phyloP scores from a whole-genome alignment of 2,797 vertebrate genomes.

The Argentina silus region DNA sequence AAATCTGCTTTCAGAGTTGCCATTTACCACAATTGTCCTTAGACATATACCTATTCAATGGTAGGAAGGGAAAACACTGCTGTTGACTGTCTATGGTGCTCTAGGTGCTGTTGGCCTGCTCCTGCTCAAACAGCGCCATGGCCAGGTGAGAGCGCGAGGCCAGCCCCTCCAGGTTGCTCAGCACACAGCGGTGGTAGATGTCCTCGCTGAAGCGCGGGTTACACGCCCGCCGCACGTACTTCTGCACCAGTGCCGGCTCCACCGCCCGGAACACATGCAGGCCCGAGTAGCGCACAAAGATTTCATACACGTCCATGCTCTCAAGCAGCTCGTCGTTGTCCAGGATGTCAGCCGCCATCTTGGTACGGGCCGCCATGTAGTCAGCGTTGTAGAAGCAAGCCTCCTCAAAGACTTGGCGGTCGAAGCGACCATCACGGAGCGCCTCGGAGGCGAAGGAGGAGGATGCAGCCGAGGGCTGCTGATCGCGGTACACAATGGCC shows the following conservation, averaged over 20 bases:
- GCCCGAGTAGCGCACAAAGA: conserved; percentile 93
- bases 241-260: conserved; percentile 94
- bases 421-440: conserved; percentile 87
- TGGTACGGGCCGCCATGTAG: conserved; percentile 92
- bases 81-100: background rate
- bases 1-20: too few relatives aligned
- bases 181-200: conserved; percentile 93
- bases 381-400: conserved; percentile 98
- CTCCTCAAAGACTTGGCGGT: conserved; percentile 90
- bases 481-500: conserved; percentile 79
- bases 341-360: conserved; percentile 87
- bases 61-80: background rate
- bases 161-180: conserved; percentile 93
- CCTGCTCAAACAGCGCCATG: conserved; percentile 93
- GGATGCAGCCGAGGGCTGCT: conserved; percentile 82
- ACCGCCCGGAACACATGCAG: conserved; percentile 95
- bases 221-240: conserved; percentile 85
- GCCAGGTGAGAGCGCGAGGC: conserved; percentile 92
- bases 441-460: conserved; percentile 81
- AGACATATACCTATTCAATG: too few relatives aligned
- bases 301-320: conserved; percentile 92
- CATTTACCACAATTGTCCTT: too few relatives aligned
- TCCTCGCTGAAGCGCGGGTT: conserved; percentile 94
- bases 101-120: conserved; percentile 96
- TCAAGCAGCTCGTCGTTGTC: conserved; percentile 94